Evolutionary conservation across 2,113 vertebrate genomes (phyloP).

Genomic region (Onychostruthus taczanowskii): DNA sequence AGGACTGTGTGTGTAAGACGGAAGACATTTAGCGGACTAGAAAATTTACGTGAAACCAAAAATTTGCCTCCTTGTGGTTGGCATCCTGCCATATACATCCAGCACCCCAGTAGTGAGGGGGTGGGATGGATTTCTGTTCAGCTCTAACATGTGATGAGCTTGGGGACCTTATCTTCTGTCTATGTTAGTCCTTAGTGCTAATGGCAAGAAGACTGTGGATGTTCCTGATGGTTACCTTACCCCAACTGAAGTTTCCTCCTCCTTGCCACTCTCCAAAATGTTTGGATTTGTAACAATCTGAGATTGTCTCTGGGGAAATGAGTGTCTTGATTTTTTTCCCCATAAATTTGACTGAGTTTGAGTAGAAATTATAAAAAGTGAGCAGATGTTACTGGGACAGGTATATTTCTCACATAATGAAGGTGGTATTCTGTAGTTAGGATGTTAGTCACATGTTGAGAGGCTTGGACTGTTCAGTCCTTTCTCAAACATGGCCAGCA

Average conservation of each 20-base stretch:
- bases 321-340: neutral
- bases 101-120: accelerated
- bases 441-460: neutral
- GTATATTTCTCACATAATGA: neutral
- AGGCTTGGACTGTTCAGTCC: neutral
- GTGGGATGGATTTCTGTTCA: neutral
- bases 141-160: neutral
- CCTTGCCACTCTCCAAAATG: neutral
- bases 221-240: neutral
- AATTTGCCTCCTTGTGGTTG: neutral
- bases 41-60: neutral
- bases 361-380: neutral
- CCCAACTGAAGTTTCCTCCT: neutral
- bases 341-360: neutral
- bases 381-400: neutral
- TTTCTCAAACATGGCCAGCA: neutral
- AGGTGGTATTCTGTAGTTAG: neutral
- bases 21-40: neutral
- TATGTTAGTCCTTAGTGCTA: neutral
- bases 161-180: neutral
- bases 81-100: neutral
- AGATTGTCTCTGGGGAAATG: neutral
- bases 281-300: neutral
- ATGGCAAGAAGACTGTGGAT: neutral
- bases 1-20: accelerated